Base-by-base conservation (phyloP, 1,140 invertebrate species). In the Drosophila kikkawai region DNA sequence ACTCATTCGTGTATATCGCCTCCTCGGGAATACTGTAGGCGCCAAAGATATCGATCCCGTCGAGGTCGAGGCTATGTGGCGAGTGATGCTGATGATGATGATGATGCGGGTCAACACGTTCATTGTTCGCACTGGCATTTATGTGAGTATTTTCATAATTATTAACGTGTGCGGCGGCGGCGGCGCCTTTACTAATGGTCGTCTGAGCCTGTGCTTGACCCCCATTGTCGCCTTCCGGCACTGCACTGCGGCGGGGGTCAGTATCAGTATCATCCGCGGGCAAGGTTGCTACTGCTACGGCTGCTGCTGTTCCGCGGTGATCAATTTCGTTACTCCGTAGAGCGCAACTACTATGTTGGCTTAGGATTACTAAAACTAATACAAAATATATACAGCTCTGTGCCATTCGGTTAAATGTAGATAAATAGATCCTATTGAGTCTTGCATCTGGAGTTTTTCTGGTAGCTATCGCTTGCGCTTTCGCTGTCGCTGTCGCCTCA, bases 1-100 rank as follows among this genome's bases (percentile, higher is more conserved):
- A 96, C 90, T 96, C 95, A 90, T 95, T 95, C 69, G 95, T 94
- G 85, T 94, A 96, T 69, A 94, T 93, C 56, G 92, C 82, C 57
- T 91, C 81, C 36, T 90, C 81, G 36, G 91, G 91, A 74, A 91
- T 63, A 48, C 74, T 84, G 64, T 90, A 91, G 34, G 86, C 74
- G 68, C 91, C 81, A 71, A 92, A 92, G 61, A 83, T 85, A 57
- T 91, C 85, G 64, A 84, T 78, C 65, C 82, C 59, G 22, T 90
- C 78, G 36, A 71, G 45, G 37, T 77, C 45, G 37, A 55, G 41
- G 47, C 47, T 36, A 45, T 78, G 50, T 32, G 29, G 22, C 34
- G 44, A 39, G n/a, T n/a, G 32, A 1, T 19, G 50, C 1, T 58
- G 13, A 22, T 47, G 57, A 7, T 55, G 51, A 1, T 11, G 34